Evolutionary conservation across 2,888 invertebrate genomes (phyloP).

Genomic region (Myopa testacea): DNA sequence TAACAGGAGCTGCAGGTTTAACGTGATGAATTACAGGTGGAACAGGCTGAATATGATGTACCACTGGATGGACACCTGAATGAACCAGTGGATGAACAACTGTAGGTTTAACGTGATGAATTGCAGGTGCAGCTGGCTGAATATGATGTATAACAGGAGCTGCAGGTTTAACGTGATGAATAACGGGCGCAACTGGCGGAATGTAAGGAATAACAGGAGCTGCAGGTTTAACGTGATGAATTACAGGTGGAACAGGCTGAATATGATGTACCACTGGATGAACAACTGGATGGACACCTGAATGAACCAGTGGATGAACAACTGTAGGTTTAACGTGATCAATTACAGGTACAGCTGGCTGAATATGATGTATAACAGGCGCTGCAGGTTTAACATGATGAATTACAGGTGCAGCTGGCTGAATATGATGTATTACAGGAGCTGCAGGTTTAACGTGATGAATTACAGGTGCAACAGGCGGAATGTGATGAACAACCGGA

Average conservation of each 20-base stretch:
- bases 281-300: not conserved
- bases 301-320: too few species aligned
- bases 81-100: too few species aligned
- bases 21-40: slow-evolving; percentile 10
- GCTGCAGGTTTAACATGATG: not conserved
- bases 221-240: slow-evolving; percentile 9
- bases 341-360: slow-evolving; percentile 29
- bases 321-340: not conserved
- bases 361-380: not conserved
- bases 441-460: slow-evolving; percentile 14
- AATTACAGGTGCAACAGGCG: not conserved
- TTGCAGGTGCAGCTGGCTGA: slow-evolving; percentile 24
- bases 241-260: not conserved
- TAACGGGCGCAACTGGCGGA: not conserved
- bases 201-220: slow-evolving; percentile 23
- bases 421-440: too few species aligned
- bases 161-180: not conserved
- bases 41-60: not conserved
- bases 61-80: too few species aligned
- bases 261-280: not conserved
- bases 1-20: slow-evolving; percentile 24
- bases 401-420: too few species aligned
- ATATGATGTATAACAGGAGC: not conserved
- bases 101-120: slow-evolving; percentile 13
- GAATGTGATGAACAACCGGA: slow-evolving; percentile 14